Evolutionary conservation across 1,140 invertebrate genomes (phyloP).

Genomic region (Pomacea maculata): DNA sequence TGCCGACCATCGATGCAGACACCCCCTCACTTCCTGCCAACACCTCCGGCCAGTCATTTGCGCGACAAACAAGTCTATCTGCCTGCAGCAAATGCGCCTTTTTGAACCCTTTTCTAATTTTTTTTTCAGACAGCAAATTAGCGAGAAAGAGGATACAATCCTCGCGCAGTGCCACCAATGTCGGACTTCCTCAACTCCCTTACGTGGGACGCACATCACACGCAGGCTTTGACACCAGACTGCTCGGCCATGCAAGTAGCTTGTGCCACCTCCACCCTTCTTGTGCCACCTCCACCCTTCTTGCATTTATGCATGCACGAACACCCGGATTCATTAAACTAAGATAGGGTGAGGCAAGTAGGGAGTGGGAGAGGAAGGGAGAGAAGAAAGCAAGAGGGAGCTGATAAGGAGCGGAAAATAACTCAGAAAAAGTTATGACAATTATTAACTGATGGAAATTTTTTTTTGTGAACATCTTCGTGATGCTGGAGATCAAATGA

Average conservation of each 20-base stretch:
- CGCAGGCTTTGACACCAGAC: neutral
- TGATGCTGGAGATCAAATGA: too few species aligned
- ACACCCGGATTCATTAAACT: neutral
- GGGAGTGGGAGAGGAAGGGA: neutral
- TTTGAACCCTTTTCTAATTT: too few species aligned
- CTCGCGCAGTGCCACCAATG: neutral
- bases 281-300: neutral
- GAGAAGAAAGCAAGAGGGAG: neutral
- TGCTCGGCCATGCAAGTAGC: neutral
- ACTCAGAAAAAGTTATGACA: neutral
- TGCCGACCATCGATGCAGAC: too few species aligned
- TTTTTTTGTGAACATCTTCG: too few species aligned
- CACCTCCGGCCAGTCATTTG: too few species aligned
- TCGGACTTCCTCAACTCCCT: neutral
- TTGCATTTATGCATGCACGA: neutral
- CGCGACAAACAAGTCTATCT: too few species aligned
- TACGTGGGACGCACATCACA: neutral
- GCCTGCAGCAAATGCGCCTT: too few species aligned
- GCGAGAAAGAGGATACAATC: neutral
- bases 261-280: neutral
- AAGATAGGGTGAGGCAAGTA: neutral
- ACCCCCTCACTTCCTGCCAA: too few species aligned
- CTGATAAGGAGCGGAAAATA: neutral
- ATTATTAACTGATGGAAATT: neutral
- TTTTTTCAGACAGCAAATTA: neutral